Percentiles rank a stretch among this genome's conserved stretches.
Conservation (phyloP, 2,113 vertebrate species). For the Pyrgilauda ruficollis region DNA sequence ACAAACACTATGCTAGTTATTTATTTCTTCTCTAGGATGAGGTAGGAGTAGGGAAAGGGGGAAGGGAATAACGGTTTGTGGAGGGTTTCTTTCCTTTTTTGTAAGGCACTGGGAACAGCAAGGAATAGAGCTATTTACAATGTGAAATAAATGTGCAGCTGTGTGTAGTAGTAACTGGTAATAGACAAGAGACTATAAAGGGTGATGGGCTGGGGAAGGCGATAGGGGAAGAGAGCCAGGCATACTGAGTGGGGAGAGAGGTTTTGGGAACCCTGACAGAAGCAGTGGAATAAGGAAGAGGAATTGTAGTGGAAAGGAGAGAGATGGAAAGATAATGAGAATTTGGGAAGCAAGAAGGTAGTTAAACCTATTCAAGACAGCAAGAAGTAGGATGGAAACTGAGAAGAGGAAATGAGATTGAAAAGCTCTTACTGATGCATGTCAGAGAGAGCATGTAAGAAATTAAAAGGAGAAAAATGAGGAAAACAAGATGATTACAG, state of each 20-base stretch:
- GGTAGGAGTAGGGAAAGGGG: neutral
- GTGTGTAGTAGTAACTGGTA: neutral
- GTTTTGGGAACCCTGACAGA: neutral
- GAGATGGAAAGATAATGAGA: neutral
- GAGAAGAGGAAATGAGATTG: neutral
- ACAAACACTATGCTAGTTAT: neutral
- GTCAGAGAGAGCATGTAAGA: neutral
- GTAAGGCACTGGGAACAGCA: neutral
- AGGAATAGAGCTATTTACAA: neutral
- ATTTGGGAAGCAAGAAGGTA: neutral
- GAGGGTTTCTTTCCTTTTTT: accelerated
- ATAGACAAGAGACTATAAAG: neutral
- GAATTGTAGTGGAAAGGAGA: neutral
- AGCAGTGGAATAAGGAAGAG: neutral
- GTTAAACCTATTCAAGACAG: neutral
- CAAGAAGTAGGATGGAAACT: neutral
- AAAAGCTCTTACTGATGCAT: neutral
- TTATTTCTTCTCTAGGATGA: neutral
- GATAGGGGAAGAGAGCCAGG: neutral
- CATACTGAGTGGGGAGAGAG: neutral
- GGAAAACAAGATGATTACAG: neutral
- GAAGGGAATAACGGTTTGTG: neutral
- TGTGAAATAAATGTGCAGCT: neutral
- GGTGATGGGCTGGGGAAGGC: neutral
- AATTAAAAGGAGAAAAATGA: neutral